Conservation (phyloP, 2,113 vertebrate genomes). For the Spermophilus dauricus region DNA sequence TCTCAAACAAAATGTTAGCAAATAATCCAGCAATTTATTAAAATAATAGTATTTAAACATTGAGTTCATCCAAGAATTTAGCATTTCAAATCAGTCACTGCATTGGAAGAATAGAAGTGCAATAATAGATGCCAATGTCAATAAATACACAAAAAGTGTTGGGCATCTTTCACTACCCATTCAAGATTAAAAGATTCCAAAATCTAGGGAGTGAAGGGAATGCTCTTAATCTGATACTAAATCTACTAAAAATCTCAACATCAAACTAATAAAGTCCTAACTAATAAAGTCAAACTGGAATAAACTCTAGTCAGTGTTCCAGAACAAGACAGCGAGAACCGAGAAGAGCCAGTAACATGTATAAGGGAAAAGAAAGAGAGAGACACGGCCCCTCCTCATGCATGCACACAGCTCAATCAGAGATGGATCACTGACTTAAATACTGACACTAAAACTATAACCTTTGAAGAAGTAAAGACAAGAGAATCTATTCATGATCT, state of each 20-base stretch:
- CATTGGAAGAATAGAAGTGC: not conserved
- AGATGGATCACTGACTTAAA: not conserved
- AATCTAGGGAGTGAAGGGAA: not conserved
- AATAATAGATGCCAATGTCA: not conserved
- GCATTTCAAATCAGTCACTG: not conserved
- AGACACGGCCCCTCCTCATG: not conserved
- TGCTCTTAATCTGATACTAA: not conserved
- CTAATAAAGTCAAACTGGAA: not conserved
- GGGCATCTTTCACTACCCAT: not conserved
- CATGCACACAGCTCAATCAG: conserved; percentile 1
- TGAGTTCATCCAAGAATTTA: not conserved
- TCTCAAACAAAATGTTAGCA: conserved; percentile 5
- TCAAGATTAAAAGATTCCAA: not conserved
- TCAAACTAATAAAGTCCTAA: not conserved
- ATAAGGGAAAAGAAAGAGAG: not conserved
- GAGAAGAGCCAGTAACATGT: not conserved
- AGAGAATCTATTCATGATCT: not conserved
- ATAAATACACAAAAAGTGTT: not conserved
- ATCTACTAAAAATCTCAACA: not conserved
- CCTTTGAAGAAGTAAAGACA: not conserved
- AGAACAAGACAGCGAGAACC: not conserved
- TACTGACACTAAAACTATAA: not conserved
- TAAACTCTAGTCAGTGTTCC: not conserved
- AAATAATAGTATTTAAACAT: not conserved
- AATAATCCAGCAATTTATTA: conserved; percentile 10